Percentiles rank a stretch among this genome's conserved stretches.
Conservation (phyloP, 2,113 vertebrate species). For the Heliornis fulica region DNA sequence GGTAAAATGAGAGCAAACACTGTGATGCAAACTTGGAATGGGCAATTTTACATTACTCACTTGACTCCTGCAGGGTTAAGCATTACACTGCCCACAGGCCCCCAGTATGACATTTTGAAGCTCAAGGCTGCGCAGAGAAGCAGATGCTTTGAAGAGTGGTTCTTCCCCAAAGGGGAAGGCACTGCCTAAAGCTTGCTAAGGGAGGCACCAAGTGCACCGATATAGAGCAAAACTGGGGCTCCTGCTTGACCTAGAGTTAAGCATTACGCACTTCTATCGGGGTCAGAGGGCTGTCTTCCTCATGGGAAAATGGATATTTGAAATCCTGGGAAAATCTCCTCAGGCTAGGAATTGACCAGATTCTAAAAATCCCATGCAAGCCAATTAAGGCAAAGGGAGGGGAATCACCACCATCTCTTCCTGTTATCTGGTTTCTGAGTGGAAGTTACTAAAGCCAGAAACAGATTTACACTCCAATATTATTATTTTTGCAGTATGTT, state of each 20-base stretch:
- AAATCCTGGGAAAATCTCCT: neutral
- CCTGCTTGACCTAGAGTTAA: neutral
- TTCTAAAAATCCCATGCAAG: neutral
- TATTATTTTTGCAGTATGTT: neutral
- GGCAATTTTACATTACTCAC: neutral
- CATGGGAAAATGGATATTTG: neutral
- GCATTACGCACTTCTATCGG: neutral
- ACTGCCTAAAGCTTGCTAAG: neutral
- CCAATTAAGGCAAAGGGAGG: neutral
- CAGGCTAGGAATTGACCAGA: accelerated
- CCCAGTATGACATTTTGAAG: accelerated
- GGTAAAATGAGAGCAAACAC: accelerated
- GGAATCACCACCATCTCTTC: neutral
- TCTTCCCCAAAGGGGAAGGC: accelerated
- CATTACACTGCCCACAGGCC: accelerated
- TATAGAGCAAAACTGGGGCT: neutral
- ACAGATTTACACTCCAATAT: neutral
- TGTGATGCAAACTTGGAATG: accelerated
- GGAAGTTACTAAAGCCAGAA: neutral
- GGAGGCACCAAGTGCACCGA: accelerated
- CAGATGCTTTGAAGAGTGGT: neutral
- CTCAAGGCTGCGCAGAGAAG: neutral
- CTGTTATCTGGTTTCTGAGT: neutral
- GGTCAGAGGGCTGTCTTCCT: neutral
- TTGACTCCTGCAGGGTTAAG: accelerated